A percentile compares a stretch with the other conserved stretches of the same genome.
Evolutionary conservation across 2,113 vertebrate genomes (phyloP).

Genomic region (Calonectris borealis): DNA sequence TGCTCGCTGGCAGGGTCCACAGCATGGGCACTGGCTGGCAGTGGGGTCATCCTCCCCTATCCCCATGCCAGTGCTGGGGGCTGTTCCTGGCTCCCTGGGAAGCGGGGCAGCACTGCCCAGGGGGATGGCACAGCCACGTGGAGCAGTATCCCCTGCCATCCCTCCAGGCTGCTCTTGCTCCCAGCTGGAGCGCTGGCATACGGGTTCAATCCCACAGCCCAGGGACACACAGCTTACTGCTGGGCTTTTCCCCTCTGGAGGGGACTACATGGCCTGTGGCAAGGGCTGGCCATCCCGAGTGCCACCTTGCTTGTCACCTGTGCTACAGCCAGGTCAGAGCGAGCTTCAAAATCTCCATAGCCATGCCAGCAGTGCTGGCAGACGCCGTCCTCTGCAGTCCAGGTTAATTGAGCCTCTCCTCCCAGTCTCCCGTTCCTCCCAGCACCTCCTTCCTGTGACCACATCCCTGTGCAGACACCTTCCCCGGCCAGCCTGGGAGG

Average conservation of each 20-base stretch:
- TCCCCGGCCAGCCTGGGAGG: not conserved
- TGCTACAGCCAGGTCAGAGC: constrained; percentile 25
- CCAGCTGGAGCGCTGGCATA: rapidly evolving
- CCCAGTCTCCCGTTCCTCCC: not conserved
- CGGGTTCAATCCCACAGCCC: not conserved
- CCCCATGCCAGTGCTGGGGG: too few species aligned
- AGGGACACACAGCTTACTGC: rapidly evolving
- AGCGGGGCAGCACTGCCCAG: not conserved
- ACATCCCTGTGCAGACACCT: not conserved
- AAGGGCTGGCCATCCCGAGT: not conserved
- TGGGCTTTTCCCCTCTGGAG: not conserved
- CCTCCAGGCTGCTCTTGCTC: not conserved
- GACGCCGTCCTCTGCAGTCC: constrained; percentile 20
- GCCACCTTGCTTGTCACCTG: not conserved
- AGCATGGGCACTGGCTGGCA: not conserved
- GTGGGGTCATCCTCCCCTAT: not conserved
- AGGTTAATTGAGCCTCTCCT: constrained; percentile 50
- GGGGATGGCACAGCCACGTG: not conserved
- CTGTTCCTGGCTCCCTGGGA: not conserved
- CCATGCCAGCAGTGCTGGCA: constrained; percentile 61
- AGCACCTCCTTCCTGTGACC: not conserved
- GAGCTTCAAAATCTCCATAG: constrained; percentile 9
- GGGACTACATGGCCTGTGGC: not conserved
- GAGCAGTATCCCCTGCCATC: not conserved
- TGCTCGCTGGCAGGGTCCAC: not conserved